These are phyloP conservation scores for Aphis gossypii DNA, from an alignment of 1,140 invertebrate genomes.

Conservation along the genomic window DNA sequence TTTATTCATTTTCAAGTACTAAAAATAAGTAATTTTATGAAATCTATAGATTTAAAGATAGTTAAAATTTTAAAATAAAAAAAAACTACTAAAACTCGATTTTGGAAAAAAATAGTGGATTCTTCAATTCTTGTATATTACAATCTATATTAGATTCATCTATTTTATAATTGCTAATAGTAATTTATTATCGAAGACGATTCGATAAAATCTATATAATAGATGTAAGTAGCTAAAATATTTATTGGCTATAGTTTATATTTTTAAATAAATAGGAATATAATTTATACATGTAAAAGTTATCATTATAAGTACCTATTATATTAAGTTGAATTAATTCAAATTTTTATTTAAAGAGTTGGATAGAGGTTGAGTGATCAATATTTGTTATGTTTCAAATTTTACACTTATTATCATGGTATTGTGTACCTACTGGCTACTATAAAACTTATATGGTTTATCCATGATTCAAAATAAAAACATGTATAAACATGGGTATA, in stretches of 20 bases:
- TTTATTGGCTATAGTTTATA: background rate
- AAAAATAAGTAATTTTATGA: background rate
- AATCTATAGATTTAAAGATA: too few relatives aligned
- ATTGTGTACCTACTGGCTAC: background rate
- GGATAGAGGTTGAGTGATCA: background rate
- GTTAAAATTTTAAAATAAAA: too few relatives aligned
- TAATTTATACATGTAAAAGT: background rate
- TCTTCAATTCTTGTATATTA: too few relatives aligned
- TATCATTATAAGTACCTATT: background rate
- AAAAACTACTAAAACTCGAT: too few relatives aligned
- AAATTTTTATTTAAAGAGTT: slow-evolving; percentile 11
- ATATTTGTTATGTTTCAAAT: background rate
- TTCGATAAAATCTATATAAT: background rate
- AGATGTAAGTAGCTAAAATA: background rate
- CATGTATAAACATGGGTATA: background rate
- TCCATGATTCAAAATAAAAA: background rate
- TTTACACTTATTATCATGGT: background rate
- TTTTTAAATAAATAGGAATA: background rate
- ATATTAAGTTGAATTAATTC: background rate
- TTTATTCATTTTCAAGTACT: background rate
- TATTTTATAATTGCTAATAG: background rate
- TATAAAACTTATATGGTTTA: background rate
- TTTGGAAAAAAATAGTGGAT: too few relatives aligned
- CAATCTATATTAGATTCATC: background rate
- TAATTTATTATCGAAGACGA: background rate